A percentile compares a stretch with the other conserved stretches of the same genome.
Evolutionary conservation across 2,797 vertebrate genomes (phyloP).

Genomic region (Bufotes viridis): DNA sequence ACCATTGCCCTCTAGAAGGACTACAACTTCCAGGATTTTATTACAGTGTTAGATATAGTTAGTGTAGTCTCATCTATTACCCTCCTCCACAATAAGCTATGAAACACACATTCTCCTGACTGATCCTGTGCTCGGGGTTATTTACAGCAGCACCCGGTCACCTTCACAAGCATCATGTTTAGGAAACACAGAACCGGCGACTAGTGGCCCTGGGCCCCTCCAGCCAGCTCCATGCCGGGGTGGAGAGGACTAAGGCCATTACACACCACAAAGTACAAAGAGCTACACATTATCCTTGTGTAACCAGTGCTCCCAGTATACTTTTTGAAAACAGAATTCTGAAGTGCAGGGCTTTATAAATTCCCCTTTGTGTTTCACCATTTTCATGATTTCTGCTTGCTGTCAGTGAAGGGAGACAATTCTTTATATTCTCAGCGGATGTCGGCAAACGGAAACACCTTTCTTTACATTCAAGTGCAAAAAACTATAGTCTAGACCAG

Average conservation of each 20-base stretch:
- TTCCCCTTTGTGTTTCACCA: no score
- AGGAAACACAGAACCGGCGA: slow-evolving; percentile 33
- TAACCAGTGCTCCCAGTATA: not conserved
- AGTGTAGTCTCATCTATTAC: not conserved
- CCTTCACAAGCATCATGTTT: slow-evolving; percentile 40
- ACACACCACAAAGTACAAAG: no score
- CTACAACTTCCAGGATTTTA: not conserved
- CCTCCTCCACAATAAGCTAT: not conserved
- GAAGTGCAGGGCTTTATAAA: no score
- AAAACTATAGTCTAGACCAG: no score
- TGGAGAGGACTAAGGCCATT: not conserved
- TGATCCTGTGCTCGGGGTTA: not conserved
- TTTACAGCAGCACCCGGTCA: slow-evolving; percentile 20
- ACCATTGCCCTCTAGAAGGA: not conserved
- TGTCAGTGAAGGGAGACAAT: no score
- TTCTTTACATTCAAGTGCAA: no score
- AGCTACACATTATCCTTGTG: not conserved
- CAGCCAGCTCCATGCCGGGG: not conserved
- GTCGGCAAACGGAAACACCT: no score
- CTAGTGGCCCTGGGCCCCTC: not conserved
- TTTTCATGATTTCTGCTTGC: no score
- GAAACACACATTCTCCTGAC: not conserved
- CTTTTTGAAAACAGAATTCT: no score
- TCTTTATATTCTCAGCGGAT: no score
- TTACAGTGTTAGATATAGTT: not conserved